Base-by-base conservation (phyloP, 2,797 vertebrate genomes). In the Phrynocephalus forsythii region DNA sequence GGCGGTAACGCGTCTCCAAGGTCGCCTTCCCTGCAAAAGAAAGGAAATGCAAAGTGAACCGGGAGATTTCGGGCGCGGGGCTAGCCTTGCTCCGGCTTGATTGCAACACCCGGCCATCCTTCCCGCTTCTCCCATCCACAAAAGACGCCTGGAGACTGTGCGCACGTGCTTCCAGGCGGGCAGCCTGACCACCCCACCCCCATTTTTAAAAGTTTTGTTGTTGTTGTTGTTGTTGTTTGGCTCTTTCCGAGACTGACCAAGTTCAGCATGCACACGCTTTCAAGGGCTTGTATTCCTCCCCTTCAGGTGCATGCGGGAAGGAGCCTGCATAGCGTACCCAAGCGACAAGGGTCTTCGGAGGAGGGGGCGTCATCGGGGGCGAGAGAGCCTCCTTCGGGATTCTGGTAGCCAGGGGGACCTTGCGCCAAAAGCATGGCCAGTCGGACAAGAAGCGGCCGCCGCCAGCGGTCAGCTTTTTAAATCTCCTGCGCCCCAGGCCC, bases 1-100 rank as follows among this genome's bases (percentile, higher is more conserved):
- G 82, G n/a, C 88, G 83, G 82, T 94, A 94, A 72, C 90, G 86
- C n/a, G 87, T 88, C 73, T 93, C 92, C 80, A 94, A 92, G 11
- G 89, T 79, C 52, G 90, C 88, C 83, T 89, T 94, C 7, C 91
- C 94, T 94, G 82, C 3, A 26, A 77, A 48, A 20, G 63, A 69
- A 28, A 72, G 10, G 24, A 69, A 33, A 28, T 2, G 56, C 26
- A n/a, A 26, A 6, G 44, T 63, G 5, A 79, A 52, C 1, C 3
- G 44, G 67, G 15, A 13, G 67, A 83, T 24, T 26, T 11, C 15
- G 6, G 24, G 30, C 30, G 13, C 22, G 79, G 22, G 82, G 28
- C 71, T 22, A 24, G 2, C 33, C 72, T 38, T 5, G 56, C 24
- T 20, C 9, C n/a, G 15, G 8, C 73, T 24, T 3, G 72, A 13